These are phyloP conservation scores for Lerista edwardsae DNA, from an alignment of 2,797 vertebrate genomes.

Conservation along the genomic window DNA sequence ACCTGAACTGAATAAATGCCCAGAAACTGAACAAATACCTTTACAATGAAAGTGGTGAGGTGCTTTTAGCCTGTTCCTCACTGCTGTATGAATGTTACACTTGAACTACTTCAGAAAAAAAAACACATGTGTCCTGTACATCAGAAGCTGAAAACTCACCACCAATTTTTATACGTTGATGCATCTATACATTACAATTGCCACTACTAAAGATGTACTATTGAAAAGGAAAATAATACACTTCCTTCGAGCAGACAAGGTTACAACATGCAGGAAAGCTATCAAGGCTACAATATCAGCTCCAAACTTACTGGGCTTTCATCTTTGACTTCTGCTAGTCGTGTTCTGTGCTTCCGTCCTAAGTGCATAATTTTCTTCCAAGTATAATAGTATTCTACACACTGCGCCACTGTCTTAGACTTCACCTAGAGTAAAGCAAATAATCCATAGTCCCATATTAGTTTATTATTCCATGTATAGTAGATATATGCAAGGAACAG, in stretches of 20 bases:
- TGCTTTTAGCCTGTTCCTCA: not conserved
- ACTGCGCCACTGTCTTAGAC: conserved; percentile 87
- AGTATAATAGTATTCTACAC: conserved; percentile 90
- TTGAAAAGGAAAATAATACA: not conserved
- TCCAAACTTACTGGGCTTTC: conserved; percentile 75
- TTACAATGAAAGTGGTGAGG: not conserved
- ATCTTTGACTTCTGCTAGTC: conserved; percentile 76
- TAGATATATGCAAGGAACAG: not conserved
- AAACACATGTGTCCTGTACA: not conserved
- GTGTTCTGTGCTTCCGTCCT: conserved; percentile 80
- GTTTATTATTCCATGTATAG: not conserved
- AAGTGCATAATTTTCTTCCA: conserved; percentile 87
- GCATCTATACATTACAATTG: not conserved
- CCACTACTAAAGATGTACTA: not conserved
- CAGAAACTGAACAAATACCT: not conserved
- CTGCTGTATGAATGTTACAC: not conserved
- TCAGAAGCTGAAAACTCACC: not conserved
- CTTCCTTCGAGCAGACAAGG: not conserved
- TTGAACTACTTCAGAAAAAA: not conserved
- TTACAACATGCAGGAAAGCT: not conserved
- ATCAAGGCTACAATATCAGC: not conserved
- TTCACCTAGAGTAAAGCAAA: conserved; percentile 79
- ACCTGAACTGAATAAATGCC: too few relatives aligned
- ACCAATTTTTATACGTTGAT: not conserved
- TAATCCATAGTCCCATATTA: conserved; percentile 29